phyloP scores from a whole-genome alignment of 2,888 invertebrate species.

The Villa cingulata region DNA sequence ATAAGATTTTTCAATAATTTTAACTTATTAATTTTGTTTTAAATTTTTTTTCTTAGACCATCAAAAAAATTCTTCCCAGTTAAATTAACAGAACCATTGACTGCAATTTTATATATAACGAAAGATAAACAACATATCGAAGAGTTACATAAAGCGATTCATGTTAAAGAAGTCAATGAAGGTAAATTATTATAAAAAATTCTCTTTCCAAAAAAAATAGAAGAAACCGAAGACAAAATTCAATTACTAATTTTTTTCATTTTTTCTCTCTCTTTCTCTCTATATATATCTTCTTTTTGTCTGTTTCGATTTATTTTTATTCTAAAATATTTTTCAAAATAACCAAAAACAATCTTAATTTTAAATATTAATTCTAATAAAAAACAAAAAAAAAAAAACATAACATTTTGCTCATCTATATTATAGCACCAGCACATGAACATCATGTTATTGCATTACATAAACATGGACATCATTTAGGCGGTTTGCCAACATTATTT shows the following conservation, averaged over 20 bases:
- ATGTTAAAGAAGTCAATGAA: slow-evolving; percentile 69
- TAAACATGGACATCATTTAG: slow-evolving; percentile 77
- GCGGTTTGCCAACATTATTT: slow-evolving; percentile 79
- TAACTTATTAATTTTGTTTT: too few species aligned
- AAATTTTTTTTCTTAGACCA: slow-evolving; percentile 33
- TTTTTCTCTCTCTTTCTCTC: too few species aligned
- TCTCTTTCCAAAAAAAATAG: slow-evolving; percentile 5
- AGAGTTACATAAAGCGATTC: slow-evolving; percentile 78
- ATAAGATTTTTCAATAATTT: too few species aligned
- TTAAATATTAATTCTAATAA: too few species aligned
- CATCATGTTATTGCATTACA: slow-evolving; percentile 82
- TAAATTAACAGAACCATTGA: slow-evolving; percentile 78
- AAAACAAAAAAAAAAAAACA: too few species aligned
- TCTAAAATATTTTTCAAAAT: background rate
- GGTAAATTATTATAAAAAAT: slow-evolving; percentile 18
- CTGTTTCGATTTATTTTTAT: background rate
- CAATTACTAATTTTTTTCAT: too few species aligned
- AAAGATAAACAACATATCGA: slow-evolving; percentile 82
- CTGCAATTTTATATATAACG: slow-evolving; percentile 82
- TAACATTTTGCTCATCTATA: too few species aligned
- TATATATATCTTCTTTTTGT: too few species aligned
- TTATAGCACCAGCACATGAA: slow-evolving; percentile 71
- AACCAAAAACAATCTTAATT: too few species aligned
- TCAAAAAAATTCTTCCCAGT: slow-evolving; percentile 61
- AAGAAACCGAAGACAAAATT: too few species aligned